Percentiles rank a stretch among this genome's conserved stretches.
Evolutionary conservation across 2,888 invertebrate genomes (phyloP).

Genomic region (Oxyteleia sp.): DNA sequence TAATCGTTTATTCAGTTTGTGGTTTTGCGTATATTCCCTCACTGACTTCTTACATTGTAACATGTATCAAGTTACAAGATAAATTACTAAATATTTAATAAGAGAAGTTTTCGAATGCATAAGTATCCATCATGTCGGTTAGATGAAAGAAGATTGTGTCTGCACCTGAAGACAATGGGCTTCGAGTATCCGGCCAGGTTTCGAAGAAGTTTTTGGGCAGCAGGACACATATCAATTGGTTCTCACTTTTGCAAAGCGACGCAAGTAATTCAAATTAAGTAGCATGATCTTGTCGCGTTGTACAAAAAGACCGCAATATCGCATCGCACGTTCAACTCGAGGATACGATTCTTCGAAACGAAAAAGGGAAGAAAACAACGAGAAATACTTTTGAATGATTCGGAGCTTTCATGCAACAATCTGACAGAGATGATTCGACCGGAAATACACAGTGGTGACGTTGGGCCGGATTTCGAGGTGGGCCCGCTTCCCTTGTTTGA

Average conservation of each 20-base stretch:
- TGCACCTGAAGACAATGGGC: conserved; percentile 81
- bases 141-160: conserved; percentile 83
- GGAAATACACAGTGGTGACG: conserved; percentile 57
- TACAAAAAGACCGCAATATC: conserved; percentile 35
- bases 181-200: conserved; percentile 85
- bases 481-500: conserved; percentile 69
- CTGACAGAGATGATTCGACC: conserved; percentile 48
- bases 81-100: conserved; percentile 26
- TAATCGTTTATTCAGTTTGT: no score
- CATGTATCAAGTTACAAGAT: conserved; percentile 10
- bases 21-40: no score
- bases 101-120: conserved; percentile 17
- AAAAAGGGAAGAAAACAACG: conserved; percentile 4
- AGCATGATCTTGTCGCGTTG: conserved; percentile 42
- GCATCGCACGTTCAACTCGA: conserved; percentile 9
- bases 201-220: conserved; percentile 84
- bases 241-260: conserved; percentile 74
- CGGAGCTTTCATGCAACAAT: conserved; percentile 43
- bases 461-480: conserved; percentile 70
- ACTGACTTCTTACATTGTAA: conserved; percentile 3
- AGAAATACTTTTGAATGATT: conserved; percentile 52
- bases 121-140: conserved; percentile 85
- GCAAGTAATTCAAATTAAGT: conserved; percentile 67
- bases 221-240: conserved; percentile 86
- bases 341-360: conserved; percentile 13